Evolutionary conservation across 2,113 vertebrate species (phyloP), one percentile per base, ranked within the genome.

Genomic region (Pitta sordida): DNA sequence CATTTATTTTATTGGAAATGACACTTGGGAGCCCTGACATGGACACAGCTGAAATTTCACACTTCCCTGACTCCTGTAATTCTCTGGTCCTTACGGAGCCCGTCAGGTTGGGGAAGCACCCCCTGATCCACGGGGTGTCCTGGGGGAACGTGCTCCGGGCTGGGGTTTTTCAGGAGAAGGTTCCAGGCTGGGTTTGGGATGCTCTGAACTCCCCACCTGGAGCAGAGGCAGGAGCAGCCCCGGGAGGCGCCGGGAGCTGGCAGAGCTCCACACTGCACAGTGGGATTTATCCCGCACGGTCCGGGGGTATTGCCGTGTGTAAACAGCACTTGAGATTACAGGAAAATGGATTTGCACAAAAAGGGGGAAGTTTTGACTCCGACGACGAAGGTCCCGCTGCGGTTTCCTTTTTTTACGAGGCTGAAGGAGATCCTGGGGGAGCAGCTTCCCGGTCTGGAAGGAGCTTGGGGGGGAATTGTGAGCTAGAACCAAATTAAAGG

Each of bases 101-200:
- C 55, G 41, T 7, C 7, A 1, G 1, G 10, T 3, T 7, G 32
- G 46, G 48, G 23, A 52, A 68, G 30, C 6, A 6, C 4, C 15
- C 22, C 22, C 4, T 16, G 23, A 43, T 21, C 32, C 64, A 1
- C 0, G 17, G 32, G 34, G 43, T 20, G 67, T n/a, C 53, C 39
- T 1, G 1, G 51, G 64, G 39, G 19, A 27, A 10, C 9, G 2
- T 7, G 36, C 5, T 24, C 62, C 5, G 0, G 0, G 10, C 5
- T 65, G 11, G 24, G 2, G 10, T 74, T 21, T n/a, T 12, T 2
- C 3, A 9, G 67, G 20, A 3, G 3, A 15, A 36, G 3, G 18
- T 22, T 1, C 18, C 53, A 5, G 59, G 63, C 44, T 11, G 55
- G 13, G 41, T 32, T 60, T 17, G 7, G 27, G 65, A 29, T 32